Base-by-base conservation (phyloP, 2,888 invertebrate species). In the Oscheius sp. region DNA sequence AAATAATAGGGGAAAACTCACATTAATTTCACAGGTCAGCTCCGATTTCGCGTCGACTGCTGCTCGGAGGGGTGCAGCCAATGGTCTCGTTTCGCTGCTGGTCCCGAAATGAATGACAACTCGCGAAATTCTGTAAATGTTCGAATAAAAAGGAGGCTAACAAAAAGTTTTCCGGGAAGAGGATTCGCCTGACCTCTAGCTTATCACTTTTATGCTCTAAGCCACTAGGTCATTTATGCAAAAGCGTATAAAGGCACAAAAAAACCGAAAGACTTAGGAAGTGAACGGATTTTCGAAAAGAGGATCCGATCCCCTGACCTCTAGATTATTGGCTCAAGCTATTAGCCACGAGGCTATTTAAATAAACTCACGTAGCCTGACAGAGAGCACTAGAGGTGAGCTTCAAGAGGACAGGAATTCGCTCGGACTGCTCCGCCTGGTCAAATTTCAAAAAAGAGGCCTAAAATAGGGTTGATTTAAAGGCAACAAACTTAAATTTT, bases 371-470 rank as follows among this genome's bases (percentile, higher is more conserved):
- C 50, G 13, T 10, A 5, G 48, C 13, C 32, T 29, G 37, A n/a
- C 13, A 33, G 2, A 68, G 35, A 42, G 68, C 55, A n/a, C 29
- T 35, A 11, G 68, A 68, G 32, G 53, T 21, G 1, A 68, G 11
- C 35, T 37, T 53, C 32, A 68, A 3, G 2, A 55, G 21, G 1
- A 68, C 37, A 1, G 55, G 55, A 13, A 68, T 10, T 3, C 7
- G 2, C 13, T 68, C 68, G 7, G 33, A n/a, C 2, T 37, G 29
- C 9, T 68, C 68, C 2, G 53, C 42, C 10, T 53, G 55, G 5
- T 68, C 68, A 55, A 21, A 55, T 21, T 55, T 33, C n/a, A 68
- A 37, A 21, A 68, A 68, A 13, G 55, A 68, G 4, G 42, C 68
- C 68, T 68, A 42, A 68, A 68, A 42, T 10, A 0, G 58, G 32